Conservation (phyloP, 2,113 vertebrate species). For the Marcusenius ussheri region DNA sequence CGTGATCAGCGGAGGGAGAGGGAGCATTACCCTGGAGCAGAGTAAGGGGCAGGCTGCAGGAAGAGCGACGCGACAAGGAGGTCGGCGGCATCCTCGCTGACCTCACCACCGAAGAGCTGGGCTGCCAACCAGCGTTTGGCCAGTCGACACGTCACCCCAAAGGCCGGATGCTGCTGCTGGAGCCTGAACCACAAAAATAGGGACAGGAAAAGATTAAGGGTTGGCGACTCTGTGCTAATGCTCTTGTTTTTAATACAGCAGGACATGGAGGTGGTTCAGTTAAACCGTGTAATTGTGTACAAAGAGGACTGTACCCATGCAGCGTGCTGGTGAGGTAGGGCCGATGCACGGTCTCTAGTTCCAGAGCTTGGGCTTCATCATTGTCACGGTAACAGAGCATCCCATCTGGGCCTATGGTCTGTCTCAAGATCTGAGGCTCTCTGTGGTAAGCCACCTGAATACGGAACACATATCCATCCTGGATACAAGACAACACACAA, state of each 20-base stretch:
- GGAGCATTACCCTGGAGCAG: constrained; percentile 70
- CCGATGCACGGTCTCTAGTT: constrained; percentile 70
- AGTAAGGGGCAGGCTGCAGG: constrained; percentile 78
- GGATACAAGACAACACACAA: not conserved
- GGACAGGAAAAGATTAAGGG: not conserved
- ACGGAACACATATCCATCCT: constrained; percentile 87
- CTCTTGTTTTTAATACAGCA: not conserved
- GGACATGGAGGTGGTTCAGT: not conserved
- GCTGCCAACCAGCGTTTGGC: constrained; percentile 85
- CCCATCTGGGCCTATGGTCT: constrained; percentile 69
- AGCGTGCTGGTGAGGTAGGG: constrained; percentile 82
- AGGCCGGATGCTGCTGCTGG: constrained; percentile 83
- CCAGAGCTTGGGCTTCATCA: constrained; percentile 71
- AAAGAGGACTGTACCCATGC: constrained; percentile 67
- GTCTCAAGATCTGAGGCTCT: constrained; percentile 81
- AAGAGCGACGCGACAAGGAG: constrained; percentile 83
- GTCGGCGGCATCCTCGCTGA: constrained; percentile 80
- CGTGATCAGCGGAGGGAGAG: not conserved
- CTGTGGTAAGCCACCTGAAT: constrained; percentile 85
- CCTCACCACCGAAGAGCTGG: constrained; percentile 71
- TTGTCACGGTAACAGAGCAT: constrained; percentile 76
- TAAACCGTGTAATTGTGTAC: not conserved
- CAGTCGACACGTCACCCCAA: constrained; percentile 74
- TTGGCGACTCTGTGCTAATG: not conserved
- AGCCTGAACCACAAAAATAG: constrained; percentile 55